These are phyloP conservation scores for Grus americana DNA, from an alignment of 2,113 vertebrate genomes.

Conservation along the genomic window DNA sequence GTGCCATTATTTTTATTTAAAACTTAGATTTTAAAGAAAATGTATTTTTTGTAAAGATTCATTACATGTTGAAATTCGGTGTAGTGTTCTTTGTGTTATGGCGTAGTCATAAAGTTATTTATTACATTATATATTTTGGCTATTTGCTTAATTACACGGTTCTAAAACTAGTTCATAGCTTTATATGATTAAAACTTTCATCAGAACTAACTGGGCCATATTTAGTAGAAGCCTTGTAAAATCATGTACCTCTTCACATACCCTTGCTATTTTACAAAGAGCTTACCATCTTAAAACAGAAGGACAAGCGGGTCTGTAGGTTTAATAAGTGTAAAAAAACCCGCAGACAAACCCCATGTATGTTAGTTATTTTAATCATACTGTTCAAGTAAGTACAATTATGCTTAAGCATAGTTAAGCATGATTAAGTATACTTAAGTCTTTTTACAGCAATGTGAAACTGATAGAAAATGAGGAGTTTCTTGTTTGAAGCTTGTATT, in stretches of 20 bases:
- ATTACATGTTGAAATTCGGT: background rate
- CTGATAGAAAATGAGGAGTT: background rate
- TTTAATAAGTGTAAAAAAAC: background rate
- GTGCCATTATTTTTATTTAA: background rate
- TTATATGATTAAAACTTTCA: background rate
- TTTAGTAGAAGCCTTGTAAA: background rate
- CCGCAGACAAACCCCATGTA: background rate
- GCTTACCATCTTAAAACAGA: background rate
- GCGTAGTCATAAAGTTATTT: background rate
- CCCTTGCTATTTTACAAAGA: background rate
- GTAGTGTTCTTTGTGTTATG: background rate
- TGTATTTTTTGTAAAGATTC: background rate
- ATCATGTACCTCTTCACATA: accelerated
- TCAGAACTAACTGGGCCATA: background rate
- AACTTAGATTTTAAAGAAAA: background rate
- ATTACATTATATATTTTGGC: background rate
- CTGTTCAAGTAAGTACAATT: background rate
- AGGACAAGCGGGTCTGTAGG: background rate
- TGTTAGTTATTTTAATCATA: background rate
- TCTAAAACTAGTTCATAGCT: background rate
- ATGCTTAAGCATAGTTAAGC: background rate
- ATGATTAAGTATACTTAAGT: background rate
- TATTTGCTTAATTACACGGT: background rate
- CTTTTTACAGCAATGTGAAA: background rate
- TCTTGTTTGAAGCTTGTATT: background rate